phyloP scores from a whole-genome alignment of 2,113 vertebrate genomes.

The Oxygymnocypris stewartii region DNA sequence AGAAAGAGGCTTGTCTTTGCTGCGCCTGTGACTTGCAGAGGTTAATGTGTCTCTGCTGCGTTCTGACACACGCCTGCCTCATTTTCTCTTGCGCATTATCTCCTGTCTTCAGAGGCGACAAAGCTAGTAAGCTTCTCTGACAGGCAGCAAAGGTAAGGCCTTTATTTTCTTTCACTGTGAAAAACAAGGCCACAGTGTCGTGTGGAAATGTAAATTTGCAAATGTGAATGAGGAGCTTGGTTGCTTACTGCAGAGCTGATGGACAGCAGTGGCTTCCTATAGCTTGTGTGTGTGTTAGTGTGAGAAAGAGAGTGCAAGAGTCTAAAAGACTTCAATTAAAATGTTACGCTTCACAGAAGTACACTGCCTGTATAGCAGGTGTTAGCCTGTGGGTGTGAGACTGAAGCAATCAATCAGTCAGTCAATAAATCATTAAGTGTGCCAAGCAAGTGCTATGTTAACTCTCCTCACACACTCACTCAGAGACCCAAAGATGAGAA shows the following conservation, averaged over 20 bases:
- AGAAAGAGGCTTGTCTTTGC: slow-evolving; percentile 1
- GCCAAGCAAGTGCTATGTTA: slow-evolving; percentile 43
- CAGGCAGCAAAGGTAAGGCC: slow-evolving; percentile 41
- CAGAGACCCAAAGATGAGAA: slow-evolving; percentile 30
- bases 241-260: slow-evolving; percentile 5
- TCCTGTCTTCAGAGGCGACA: slow-evolving; percentile 52
- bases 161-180: slow-evolving; percentile 51
- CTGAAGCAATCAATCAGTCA: slow-evolving; percentile 51
- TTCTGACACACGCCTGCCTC: slow-evolving; percentile 53
- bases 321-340: slow-evolving; percentile 50
- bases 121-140: slow-evolving; percentile 51
- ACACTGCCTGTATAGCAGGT: slow-evolving; percentile 43
- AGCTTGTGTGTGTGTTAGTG: slow-evolving; percentile 23
- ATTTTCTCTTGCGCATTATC: slow-evolving; percentile 55
- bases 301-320: slow-evolving; percentile 36
- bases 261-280: slow-evolving; percentile 27
- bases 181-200: slow-evolving; percentile 50
- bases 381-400: slow-evolving; percentile 40
- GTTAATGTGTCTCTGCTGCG: slow-evolving; percentile 50
- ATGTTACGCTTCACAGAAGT: slow-evolving; percentile 43
- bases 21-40: slow-evolving; percentile 37
- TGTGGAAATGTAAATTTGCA: slow-evolving; percentile 52
- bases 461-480: slow-evolving; percentile 33
- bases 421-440: slow-evolving; percentile 52
- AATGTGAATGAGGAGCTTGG: slow-evolving; percentile 45